phyloP scores from a whole-genome alignment of 2,888 invertebrate genomes.

The Rosalia funebris region DNA sequence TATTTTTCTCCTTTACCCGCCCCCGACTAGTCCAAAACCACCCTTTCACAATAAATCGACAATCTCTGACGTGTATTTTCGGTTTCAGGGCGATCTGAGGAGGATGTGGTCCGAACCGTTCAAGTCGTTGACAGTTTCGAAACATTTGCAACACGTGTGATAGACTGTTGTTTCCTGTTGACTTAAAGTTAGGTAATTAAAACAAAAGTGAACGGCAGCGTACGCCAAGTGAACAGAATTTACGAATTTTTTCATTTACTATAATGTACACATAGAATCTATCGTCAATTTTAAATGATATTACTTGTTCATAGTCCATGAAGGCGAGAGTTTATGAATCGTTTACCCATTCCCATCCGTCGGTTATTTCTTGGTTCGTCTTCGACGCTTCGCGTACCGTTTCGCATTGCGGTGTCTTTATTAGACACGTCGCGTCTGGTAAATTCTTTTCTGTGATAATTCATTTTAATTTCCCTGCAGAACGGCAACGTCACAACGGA shows the following conservation, averaged over 20 bases:
- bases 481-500: too few species aligned
- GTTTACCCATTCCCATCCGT: too few species aligned
- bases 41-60: too few species aligned
- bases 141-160: constrained; percentile 83
- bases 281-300: constrained; percentile 45
- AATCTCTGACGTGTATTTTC: too few species aligned
- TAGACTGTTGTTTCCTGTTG: constrained; percentile 51
- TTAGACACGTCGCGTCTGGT: not conserved
- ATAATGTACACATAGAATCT: constrained; percentile 42
- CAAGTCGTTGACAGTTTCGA: constrained; percentile 82
- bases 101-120: constrained; percentile 99
- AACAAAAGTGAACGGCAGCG: constrained; percentile 40
- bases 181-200: constrained; percentile 44
- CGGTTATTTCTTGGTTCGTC: too few species aligned
- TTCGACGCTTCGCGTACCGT: too few species aligned
- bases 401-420: not conserved
- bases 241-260: constrained; percentile 42
- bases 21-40: too few species aligned
- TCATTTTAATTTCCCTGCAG: too few species aligned
- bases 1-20: too few species aligned
- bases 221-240: constrained; percentile 32
- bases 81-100: constrained; percentile 88
- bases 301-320: constrained; percentile 25
- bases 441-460: constrained; percentile 12
- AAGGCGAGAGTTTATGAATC: not conserved